Conservation (phyloP, 2,888 invertebrate species). For the Lasioglossum malachurum region DNA sequence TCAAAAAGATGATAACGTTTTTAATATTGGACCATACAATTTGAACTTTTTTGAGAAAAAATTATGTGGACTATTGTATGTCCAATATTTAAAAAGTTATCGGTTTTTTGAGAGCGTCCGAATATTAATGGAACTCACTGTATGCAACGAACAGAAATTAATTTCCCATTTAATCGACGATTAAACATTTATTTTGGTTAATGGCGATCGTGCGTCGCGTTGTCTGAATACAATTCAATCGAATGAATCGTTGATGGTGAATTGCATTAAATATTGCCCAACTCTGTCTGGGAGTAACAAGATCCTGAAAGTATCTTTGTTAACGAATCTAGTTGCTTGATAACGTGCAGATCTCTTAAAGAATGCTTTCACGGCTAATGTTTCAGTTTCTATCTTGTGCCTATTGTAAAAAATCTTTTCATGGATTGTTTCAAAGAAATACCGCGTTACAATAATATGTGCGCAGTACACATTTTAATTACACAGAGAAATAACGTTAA, state of each 20-base stretch:
- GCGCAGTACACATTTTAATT: conserved; percentile 26
- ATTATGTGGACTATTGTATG: no score
- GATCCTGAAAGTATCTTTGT: conserved; percentile 43
- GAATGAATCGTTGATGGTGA: background rate
- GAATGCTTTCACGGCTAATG: conserved; percentile 7
- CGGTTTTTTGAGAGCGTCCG: no score
- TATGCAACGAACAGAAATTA: background rate
- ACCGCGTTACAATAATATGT: conserved; percentile 29
- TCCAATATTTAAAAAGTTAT: no score
- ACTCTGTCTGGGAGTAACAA: conserved; percentile 24
- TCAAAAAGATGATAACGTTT: no score
- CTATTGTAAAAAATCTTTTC: conserved; percentile 35
- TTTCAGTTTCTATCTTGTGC: conserved; percentile 29
- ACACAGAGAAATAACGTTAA: conserved; percentile 12
- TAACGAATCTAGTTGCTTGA: conserved; percentile 19
- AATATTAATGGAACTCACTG: no score
- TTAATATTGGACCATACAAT: no score
- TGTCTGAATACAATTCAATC: background rate
- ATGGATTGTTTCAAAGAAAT: conserved; percentile 14
- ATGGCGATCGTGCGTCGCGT: background rate
- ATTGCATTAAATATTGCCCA: background rate
- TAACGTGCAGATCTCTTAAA: conserved; percentile 7
- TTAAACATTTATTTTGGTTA: background rate
- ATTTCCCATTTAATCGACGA: background rate
- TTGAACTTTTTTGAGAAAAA: no score